Percentiles rank a stretch among this genome's conserved stretches.
These are phyloP conservation scores for Zygothrica quintamaculata DNA, from an alignment of 2,888 invertebrate genomes.

Conservation along the genomic window DNA sequence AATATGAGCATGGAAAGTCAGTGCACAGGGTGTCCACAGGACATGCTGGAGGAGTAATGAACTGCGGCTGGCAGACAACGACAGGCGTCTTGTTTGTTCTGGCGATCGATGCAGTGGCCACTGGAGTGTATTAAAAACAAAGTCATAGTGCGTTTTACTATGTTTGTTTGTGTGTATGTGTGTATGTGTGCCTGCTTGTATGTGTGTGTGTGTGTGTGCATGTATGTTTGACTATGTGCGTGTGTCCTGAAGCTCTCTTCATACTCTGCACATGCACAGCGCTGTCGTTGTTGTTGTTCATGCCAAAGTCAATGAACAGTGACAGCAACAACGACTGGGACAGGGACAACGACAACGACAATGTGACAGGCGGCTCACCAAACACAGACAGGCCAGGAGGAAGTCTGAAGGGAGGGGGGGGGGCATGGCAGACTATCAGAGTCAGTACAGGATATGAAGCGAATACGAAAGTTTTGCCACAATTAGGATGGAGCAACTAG, in stretches of 20 bases:
- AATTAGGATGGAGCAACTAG: conserved; percentile 67
- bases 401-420: neutral
- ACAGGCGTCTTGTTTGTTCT: conserved; percentile 72
- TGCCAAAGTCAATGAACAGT: conserved; percentile 78
- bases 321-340: conserved; percentile 23
- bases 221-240: conserved; percentile 24
- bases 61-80: conserved; percentile 58
- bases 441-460: conserved; percentile 65
- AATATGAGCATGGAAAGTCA: conserved; percentile 67
- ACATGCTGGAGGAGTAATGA: conserved; percentile 72
- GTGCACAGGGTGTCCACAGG: conserved; percentile 43
- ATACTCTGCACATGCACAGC: conserved; percentile 20
- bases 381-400: conserved; percentile 39
- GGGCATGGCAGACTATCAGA: conserved; percentile 33
- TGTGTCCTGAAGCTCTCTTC: conserved; percentile 40
- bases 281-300: conserved; percentile 47
- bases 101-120: conserved; percentile 71
- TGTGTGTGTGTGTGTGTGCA: conserved; percentile 8
- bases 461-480: conserved; percentile 74
- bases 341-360: conserved; percentile 58
- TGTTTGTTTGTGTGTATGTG: conserved; percentile 29
- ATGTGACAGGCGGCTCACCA: conserved; percentile 53
- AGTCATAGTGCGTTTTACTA: conserved; percentile 60
- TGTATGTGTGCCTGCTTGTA: too few species aligned
- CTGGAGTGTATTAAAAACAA: conserved; percentile 79